Base-by-base conservation (phyloP, 1,140 invertebrate genomes). In the Drosophila pseudoobscura region DNA sequence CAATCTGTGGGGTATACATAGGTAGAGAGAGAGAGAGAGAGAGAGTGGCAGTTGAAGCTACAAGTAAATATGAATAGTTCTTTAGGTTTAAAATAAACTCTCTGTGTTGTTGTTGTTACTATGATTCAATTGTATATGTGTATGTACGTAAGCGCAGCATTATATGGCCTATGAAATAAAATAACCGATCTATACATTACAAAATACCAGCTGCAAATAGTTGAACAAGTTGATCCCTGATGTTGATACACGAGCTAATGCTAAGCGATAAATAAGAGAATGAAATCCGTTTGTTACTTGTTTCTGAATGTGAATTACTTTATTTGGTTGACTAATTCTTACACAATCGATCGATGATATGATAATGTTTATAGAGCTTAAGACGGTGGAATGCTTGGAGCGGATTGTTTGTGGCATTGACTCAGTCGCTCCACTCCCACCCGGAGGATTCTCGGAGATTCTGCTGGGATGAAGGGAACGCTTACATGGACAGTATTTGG, bases 101-200 rank as follows among this genome's bases (percentile, higher is more conserved):
- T 87, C 75, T 87, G 83, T 87, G 83, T 87, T 88, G 82, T 87
- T 78, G 57, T 88, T 79, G 58, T 69, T 76, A 69, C 52, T 76
- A 56, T 57, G 49, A 75, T 75, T 65, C 71, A 77, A 74, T 58
- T 59, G 78, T 65, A 78, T 75, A 51, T 85, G 54, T 63, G 69
- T 68, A 51, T 56, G 75, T 59, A 35, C 46, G 41, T 46, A 20
- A 17, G 44, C 60, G 44, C 65, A 80, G 65, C 66, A 68, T 82
- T 45, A 78, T 35, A 76, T 41, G 49, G 24, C 24, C 24, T 46
- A 75, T 47, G 59, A 60, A 71, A 54, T 65, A 74, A 60, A 71
- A 54, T 65, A 74, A 73, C 49, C 80, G 62, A 52, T 68, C 53
- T 31, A 59, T 39, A 57, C 50, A 57, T 60, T 63, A 63, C 49